Base-by-base conservation (phyloP, 2,797 vertebrate genomes). In the Poecilia gillii region DNA sequence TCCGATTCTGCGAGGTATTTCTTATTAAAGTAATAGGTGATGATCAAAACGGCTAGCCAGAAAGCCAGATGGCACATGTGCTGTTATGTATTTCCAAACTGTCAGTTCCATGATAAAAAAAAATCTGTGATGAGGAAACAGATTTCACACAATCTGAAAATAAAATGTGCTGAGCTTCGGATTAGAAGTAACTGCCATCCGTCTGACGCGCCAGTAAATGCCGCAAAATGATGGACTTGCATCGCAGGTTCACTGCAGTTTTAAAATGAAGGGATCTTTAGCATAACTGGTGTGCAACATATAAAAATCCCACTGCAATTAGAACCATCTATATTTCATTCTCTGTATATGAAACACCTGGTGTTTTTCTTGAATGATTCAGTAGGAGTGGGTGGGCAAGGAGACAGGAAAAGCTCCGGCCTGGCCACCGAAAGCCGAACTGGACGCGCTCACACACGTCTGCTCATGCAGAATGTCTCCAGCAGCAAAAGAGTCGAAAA, bases 351-450 rank as follows among this genome's bases (percentile, higher is more conserved):
- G 55, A 85, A 93, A 90, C 81, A 85, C 79, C 89, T 85, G 68
- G 85, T 89, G 86, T 73, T 86, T 75, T 75, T 86, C 57, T 31
- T 92, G 66, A 93, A 91, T 90, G 77, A 93, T 93, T 94, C 79
- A 93, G 83, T 20, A 70, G 77, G 62, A 81, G 83, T 76, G 74
- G 83, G 79, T 84, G 84, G 78, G 73, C 79, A 83, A 79, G 81
- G 25, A 55, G 49, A 74, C 72, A 84, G 71, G 45, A 79, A 43
- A 43, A 81, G 72, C 14, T 77, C 75, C 71, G 84, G 55, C 46
- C 72, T 83, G 90, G 85, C 80, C 85, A 82, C n/a, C n/a, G 79
- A 12, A 64, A 79, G 53, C 72, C 64, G 49, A 78, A 36, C 62
- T 66, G 31, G 23, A 73, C 66, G 72, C 6, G 2, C 20, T 57